Evolutionary conservation across 2,113 vertebrate species (phyloP), one percentile per base, ranked within the genome.

Genomic region (Podarcis cretensis): DNA sequence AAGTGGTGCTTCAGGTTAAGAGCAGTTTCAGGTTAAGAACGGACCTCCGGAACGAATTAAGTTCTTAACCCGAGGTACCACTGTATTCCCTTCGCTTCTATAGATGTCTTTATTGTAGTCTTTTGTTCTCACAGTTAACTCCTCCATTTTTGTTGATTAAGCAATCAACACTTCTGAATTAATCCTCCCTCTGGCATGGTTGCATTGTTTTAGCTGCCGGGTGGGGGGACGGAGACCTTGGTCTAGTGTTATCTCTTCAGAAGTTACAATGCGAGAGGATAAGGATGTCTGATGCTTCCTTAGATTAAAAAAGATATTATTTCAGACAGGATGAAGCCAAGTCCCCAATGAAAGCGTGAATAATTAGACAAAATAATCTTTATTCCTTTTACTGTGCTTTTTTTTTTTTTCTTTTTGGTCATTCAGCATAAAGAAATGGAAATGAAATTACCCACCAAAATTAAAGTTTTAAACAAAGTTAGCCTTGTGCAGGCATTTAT

Each of bases 71-170:
- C 0, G 35, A 37, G 2, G 35, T 3, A 37, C 35, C 35, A 37
- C 35, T 37, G 35, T 37, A 37, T 48, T 23, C 2, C 3, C 87
- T 23, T 83, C 8, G 54, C 78, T 2, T 21, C 43, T 21, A 43
- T 0, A 0, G 69, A n/a, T 90, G 86, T 81, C 7, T 9, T 5
- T 74, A 6, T 1, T 57, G 35, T 75, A n/a, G 77, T 88, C 0
- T 86, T 91, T 87, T 73, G 23, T 87, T 89, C 25, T 81, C 40
- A 2, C 0, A 89, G 68, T 43, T 54, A 65, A 1, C 25, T 69
- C 20, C 63, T 87, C 88, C 16, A 0, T 89, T 85, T 21, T 63
- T 89, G 91, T 81, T 82, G 40, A 87, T 83, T 87, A 88, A 93
- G 37, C 21, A 12, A 9, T 30, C 14, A 80, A 21, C 76, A 43